Percentiles rank a stretch among this genome's conserved stretches.
phyloP scores from a whole-genome alignment of 2,888 invertebrate genomes.

The Drosophila atroscutellata region DNA sequence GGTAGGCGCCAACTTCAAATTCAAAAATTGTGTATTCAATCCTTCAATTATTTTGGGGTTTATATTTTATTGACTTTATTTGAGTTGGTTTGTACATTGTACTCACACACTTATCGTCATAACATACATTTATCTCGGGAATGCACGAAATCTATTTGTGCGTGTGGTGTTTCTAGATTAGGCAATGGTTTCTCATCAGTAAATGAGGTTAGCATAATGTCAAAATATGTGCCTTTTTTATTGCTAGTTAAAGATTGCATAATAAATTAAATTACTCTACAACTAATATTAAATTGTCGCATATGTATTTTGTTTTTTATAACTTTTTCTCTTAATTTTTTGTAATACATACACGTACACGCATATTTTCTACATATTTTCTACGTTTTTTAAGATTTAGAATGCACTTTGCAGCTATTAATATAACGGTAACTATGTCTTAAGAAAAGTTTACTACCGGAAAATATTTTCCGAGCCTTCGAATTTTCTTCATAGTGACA shows the following conservation, averaged over 20 bases:
- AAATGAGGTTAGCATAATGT: slow-evolving; percentile 52
- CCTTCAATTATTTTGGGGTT: slow-evolving; percentile 15
- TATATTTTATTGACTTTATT: slow-evolving; percentile 54
- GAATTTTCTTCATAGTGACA: slow-evolving; percentile 86
- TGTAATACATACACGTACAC: slow-evolving; percentile 63
- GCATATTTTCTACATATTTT: slow-evolving; percentile 78
- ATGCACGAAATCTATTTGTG: slow-evolving; percentile 62
- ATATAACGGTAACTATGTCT: slow-evolving; percentile 48
- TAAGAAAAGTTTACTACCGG: slow-evolving; percentile 86
- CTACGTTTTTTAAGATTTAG: slow-evolving; percentile 67
- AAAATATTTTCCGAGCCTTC: slow-evolving; percentile 89
- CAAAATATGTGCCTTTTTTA: slow-evolving; percentile 62
- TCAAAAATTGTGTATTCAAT: neutral
- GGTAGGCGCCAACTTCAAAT: slow-evolving; percentile 19
- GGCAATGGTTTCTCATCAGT: slow-evolving; percentile 48
- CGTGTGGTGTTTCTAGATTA: slow-evolving; percentile 60
- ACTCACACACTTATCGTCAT: slow-evolving; percentile 53
- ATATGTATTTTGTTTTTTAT: slow-evolving; percentile 58
- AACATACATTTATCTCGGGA: slow-evolving; percentile 51
- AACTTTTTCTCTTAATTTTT: slow-evolving; percentile 49
- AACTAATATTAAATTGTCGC: slow-evolving; percentile 69
- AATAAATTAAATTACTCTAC: slow-evolving; percentile 75
- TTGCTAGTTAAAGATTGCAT: slow-evolving; percentile 64
- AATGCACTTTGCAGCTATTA: slow-evolving; percentile 72
- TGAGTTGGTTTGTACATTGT: slow-evolving; percentile 56